Evolutionary conservation across 2,797 vertebrate species (phyloP).

Genomic region (Fratercula arctica): DNA sequence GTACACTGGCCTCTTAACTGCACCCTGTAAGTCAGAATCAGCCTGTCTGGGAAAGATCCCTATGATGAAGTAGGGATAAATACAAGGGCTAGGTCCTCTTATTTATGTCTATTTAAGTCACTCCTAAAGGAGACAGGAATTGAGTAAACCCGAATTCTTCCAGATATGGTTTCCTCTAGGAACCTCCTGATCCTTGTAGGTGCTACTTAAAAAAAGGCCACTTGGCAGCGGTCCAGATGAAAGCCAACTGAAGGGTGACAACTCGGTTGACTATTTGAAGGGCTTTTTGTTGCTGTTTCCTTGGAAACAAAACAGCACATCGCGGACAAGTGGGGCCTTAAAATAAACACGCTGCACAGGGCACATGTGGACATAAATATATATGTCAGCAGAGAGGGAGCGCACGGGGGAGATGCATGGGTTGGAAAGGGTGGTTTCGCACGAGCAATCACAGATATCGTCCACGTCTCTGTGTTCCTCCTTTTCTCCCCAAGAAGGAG

Average conservation of each 20-base stretch:
- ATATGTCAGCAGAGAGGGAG: background rate
- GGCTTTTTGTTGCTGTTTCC: background rate
- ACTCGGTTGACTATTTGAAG: background rate
- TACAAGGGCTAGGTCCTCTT: background rate
- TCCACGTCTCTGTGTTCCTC: background rate
- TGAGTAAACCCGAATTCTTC: background rate
- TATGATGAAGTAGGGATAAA: background rate
- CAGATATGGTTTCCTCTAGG: background rate
- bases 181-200: background rate
- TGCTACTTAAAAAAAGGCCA: background rate
- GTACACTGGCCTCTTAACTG: background rate
- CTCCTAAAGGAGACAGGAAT: background rate
- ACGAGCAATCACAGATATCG: accelerated
- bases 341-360: background rate
- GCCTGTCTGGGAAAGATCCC: background rate
- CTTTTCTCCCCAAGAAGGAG: background rate
- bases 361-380: background rate
- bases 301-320: background rate
- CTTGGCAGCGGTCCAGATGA: background rate
- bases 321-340: background rate
- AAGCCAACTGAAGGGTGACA: background rate
- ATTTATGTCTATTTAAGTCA: background rate
- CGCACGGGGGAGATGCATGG: accelerated
- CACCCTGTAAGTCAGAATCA: background rate
- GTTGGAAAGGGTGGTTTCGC: background rate